Conservation (phyloP, 1,140 invertebrate species). For the Octopus sinensis region DNA sequence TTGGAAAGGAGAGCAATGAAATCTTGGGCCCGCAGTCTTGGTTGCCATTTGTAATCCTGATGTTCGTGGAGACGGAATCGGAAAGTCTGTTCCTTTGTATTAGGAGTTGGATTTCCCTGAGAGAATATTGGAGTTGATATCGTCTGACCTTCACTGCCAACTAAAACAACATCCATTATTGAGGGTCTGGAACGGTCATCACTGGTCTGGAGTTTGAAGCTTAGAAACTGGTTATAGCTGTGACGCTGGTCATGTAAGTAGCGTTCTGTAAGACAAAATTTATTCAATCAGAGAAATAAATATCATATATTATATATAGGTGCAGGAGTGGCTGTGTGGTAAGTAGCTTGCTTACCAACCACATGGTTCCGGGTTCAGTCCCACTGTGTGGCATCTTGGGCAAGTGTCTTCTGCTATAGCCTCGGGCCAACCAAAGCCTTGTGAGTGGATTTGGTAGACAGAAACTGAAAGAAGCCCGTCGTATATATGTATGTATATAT, state of each 20-base stretch:
- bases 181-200: conserved; percentile 65
- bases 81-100: conserved; percentile 62
- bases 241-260: conserved; percentile 90
- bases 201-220: conserved; percentile 82
- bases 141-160: conserved; percentile 67
- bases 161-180: conserved; percentile 81
- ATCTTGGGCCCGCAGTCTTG: conserved; percentile 75
- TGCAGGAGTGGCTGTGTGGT: too few relatives aligned
- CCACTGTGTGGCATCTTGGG: too few relatives aligned
- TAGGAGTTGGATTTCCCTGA: conserved; percentile 81
- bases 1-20: conserved; percentile 91
- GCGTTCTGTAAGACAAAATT: conserved; percentile 62
- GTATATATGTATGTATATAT: too few relatives aligned
- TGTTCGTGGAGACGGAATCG: conserved; percentile 78
- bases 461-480: too few relatives aligned
- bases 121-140: conserved; percentile 88
- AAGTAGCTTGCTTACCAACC: too few relatives aligned
- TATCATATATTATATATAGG: too few relatives aligned
- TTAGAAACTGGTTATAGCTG: conserved; percentile 91
- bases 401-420: too few relatives aligned
- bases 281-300: too few relatives aligned
- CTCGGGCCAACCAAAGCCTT: too few relatives aligned
- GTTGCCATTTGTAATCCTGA: conserved; percentile 86
- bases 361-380: too few relatives aligned
- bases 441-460: too few relatives aligned